Percentiles rank a stretch among this genome's conserved stretches.
These are phyloP conservation scores for Hylaeus anthracinus DNA, from an alignment of 1,140 invertebrate species.

Conservation along the genomic window DNA sequence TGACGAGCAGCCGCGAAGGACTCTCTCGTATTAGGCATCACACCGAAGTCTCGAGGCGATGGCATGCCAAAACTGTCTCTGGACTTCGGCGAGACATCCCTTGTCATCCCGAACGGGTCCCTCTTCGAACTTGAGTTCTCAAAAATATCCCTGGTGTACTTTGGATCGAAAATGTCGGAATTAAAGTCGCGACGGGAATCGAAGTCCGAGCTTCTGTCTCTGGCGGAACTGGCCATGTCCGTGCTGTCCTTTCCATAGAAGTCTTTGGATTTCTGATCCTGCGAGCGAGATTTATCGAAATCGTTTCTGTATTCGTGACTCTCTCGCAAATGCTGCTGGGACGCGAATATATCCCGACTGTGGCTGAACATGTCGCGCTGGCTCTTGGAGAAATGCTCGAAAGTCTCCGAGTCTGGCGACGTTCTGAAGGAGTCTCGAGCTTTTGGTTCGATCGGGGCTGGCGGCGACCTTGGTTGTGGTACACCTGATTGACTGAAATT, in stretches of 20 bases:
- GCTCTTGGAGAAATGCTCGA: slow-evolving; percentile 79
- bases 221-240: slow-evolving; percentile 72
- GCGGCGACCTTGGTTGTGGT: slow-evolving; percentile 82
- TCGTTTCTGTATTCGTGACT: slow-evolving; percentile 74
- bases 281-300: slow-evolving; percentile 75
- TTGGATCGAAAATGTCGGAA: slow-evolving; percentile 77
- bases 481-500: slow-evolving; percentile 76
- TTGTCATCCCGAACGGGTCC: slow-evolving; percentile 76
- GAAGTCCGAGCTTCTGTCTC: slow-evolving; percentile 76
- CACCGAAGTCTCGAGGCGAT: slow-evolving; percentile 77
- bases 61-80: slow-evolving; percentile 80
- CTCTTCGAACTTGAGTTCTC: slow-evolving; percentile 74
- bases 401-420: slow-evolving; percentile 85
- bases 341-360: slow-evolving; percentile 76
- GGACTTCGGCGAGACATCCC: slow-evolving; percentile 79
- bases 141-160: slow-evolving; percentile 75
- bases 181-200: slow-evolving; percentile 75
- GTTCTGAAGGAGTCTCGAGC: slow-evolving; percentile 84
- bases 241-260: slow-evolving; percentile 81
- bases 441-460: slow-evolving; percentile 87
- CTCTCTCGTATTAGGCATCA: slow-evolving; percentile 78
- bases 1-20: slow-evolving; percentile 75
- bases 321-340: slow-evolving; percentile 75
- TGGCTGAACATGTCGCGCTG: slow-evolving; percentile 79
- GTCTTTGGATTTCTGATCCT: slow-evolving; percentile 82